These are phyloP conservation scores for Atherinosoma microstoma DNA, from an alignment of 2,797 vertebrate genomes.

Conservation along the genomic window DNA sequence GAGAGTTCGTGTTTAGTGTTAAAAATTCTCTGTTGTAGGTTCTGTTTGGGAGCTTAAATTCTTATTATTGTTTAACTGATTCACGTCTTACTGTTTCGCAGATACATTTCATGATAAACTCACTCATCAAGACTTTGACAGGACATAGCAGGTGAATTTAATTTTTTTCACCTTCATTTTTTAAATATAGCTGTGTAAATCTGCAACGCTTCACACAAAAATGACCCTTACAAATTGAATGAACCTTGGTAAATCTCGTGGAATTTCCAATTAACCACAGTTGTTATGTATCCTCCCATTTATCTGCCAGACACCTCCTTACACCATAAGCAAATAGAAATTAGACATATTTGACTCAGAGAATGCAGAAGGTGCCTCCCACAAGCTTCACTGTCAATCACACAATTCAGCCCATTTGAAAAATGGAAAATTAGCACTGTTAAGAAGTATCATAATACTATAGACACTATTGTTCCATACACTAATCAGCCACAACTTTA, in stretches of 20 bases:
- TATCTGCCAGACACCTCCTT: conserved; percentile 10
- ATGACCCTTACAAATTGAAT: conserved; percentile 56
- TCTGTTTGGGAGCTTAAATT: not conserved
- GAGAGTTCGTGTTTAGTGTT: conserved; percentile 12
- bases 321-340: conserved; percentile 4
- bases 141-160: not conserved
- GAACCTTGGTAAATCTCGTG: conserved; percentile 51
- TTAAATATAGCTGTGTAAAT: conserved; percentile 46
- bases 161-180: not conserved
- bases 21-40: not conserved
- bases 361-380: not conserved
- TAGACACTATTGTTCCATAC: no score
- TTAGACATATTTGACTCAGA: not conserved
- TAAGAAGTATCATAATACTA: no score
- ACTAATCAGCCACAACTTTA: no score
- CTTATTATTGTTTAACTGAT: not conserved
- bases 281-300: conserved; percentile 28
- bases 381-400: not conserved
- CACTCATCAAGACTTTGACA: conserved; percentile 5
- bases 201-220: conserved; percentile 50
- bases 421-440: not conserved
- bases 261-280: conserved; percentile 66
- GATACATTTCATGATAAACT: not conserved
- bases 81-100: not conserved
- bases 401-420: not conserved